Base-by-base conservation (phyloP, 2,797 vertebrate genomes). In the Coregonus suidteri region DNA sequence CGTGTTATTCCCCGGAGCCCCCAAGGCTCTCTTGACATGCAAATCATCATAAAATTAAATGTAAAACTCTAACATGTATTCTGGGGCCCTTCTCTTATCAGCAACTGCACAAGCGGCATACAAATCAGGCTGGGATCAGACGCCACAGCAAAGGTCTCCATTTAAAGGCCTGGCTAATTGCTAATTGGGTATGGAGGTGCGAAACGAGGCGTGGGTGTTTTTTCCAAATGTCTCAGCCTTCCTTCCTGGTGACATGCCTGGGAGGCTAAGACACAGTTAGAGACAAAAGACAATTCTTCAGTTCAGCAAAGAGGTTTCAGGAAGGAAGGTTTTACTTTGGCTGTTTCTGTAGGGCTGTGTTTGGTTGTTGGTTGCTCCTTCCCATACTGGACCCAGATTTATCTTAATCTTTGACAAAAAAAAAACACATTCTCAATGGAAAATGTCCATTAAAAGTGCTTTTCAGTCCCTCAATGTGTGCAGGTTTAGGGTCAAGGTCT, bases 11-110 rank as follows among this genome's bases (percentile, higher is more conserved):
- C 89, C 88, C 84, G 77, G 69, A 64, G 9, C 74, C 82, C 90
- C 85, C 77, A 85, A 83, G 87, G 92, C 89, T 51, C 83, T 86
- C 81, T 85, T 89, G 87, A 88, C 89, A 91, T 91, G 90, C 88
- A 91, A 93, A 91, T 93, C 86, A 91, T 91, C 88, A 90, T 85
- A 86, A 91, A 93, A 93, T 92, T 88, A 86, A 87, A 91, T 91
- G 91, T 90, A 82, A 89, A 91, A 89, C 82, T 87, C 89, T 79
- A 71, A 88, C 84, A 90, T 92, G 87, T 85, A 90, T 90, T 89
- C 84, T 68, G 82, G 88, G 78, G 85, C 56, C 18, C 56, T 7
- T 80, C 82, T 90, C 90, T 93, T 94, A 93, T 93, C 91, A 87
- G 88, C 69, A 81, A 89, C 85, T 90, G 89, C 89, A 93, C 90